Conservation (phyloP, 2,888 invertebrate genomes). For the Cancer borealis region DNA sequence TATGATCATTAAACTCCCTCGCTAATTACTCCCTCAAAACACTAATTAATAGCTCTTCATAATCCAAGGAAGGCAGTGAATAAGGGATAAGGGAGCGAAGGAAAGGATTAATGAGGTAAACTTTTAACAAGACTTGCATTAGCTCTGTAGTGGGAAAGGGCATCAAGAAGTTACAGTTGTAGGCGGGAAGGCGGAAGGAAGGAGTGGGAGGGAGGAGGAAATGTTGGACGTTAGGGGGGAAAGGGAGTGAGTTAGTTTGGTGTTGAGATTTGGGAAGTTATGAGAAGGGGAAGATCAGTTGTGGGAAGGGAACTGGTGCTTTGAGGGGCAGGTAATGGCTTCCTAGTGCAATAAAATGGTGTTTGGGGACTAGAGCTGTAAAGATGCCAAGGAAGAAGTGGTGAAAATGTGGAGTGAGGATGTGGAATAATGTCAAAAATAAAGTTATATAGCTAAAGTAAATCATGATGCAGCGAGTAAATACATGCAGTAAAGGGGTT, state of each 20-base stretch:
- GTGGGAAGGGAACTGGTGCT: not conserved
- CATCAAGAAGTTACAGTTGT: too few relatives aligned
- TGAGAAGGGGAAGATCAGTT: not conserved
- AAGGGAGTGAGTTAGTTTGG: not conserved
- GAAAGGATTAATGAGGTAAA: not conserved
- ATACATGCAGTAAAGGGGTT: too few relatives aligned
- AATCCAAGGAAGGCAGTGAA: not conserved
- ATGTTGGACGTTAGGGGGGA: not conserved
- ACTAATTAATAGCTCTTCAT: too few relatives aligned
- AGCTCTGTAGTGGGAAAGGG: not conserved
- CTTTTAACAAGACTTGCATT: not conserved
- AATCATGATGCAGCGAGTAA: not conserved
- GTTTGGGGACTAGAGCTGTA: too few relatives aligned
- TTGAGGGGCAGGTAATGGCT: not conserved
- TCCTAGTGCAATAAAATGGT: too few relatives aligned
- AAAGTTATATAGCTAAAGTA: not conserved
- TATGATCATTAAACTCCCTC: too few relatives aligned
- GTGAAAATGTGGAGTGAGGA: too few relatives aligned
- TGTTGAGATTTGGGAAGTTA: too few relatives aligned
- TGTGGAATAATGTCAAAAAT: not conserved
- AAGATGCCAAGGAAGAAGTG: not conserved
- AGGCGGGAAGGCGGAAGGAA: not conserved
- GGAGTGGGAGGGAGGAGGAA: not conserved
- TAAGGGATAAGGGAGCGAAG: not conserved
- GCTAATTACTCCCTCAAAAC: too few relatives aligned